Conservation (phyloP, 2,888 invertebrate species). For the Caenorhabditis imperialis region DNA sequence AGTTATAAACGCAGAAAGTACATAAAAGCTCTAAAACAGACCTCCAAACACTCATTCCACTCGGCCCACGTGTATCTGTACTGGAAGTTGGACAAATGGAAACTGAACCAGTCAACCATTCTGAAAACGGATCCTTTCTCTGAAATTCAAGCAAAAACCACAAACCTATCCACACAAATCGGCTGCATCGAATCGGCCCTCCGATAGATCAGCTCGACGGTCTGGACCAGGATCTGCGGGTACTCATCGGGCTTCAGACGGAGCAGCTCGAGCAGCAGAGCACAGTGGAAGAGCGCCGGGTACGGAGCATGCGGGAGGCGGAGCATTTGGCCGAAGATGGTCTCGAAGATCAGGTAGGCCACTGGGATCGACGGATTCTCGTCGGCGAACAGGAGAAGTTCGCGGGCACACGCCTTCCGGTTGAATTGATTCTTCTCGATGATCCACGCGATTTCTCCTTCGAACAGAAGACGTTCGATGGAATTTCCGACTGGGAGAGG, state of each 20-base stretch:
- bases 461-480: slow-evolving; percentile 96
- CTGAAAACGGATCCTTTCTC: slow-evolving; percentile 80
- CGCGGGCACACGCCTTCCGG: slow-evolving; percentile 94
- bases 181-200: slow-evolving; percentile 97
- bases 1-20: neutral
- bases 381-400: slow-evolving; percentile 91
- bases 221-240: slow-evolving; percentile 94
- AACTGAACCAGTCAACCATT: slow-evolving; percentile 96
- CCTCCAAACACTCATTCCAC: slow-evolving; percentile 79
- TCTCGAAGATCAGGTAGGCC: slow-evolving; percentile 97
- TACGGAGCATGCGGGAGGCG: slow-evolving; percentile 91
- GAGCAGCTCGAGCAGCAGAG: slow-evolving; percentile 92
- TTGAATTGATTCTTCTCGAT: slow-evolving; percentile 90
- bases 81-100: slow-evolving; percentile 98
- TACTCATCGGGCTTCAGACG: slow-evolving; percentile 95
- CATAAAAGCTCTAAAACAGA: slow-evolving; percentile 16
- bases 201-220: slow-evolving; percentile 95
- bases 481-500: slow-evolving; percentile 93
- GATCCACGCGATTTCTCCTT: slow-evolving; percentile 95
- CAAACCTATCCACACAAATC: slow-evolving; percentile 90
- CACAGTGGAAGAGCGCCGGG: slow-evolving; percentile 66
- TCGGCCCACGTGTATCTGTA: slow-evolving; percentile 95
- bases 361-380: slow-evolving; percentile 87
- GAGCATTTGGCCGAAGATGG: slow-evolving; percentile 85
- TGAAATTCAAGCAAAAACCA: neutral